These are phyloP conservation scores for Caenorhabditis wallacei DNA, from an alignment of 2,888 invertebrate genomes.

Conservation along the genomic window DNA sequence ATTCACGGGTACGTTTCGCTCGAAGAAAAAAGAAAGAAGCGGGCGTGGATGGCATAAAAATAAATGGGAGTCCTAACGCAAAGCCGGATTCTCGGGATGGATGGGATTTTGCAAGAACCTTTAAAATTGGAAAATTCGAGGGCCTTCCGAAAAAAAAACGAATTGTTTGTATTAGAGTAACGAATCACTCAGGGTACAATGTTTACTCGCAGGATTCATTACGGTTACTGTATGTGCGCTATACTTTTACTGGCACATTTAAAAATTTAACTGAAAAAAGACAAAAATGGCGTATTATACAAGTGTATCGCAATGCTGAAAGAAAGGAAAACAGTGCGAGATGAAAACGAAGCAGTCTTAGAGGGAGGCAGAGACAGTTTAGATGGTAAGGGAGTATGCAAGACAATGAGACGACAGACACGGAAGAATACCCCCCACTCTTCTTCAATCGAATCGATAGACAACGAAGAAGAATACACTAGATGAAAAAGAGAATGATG, in stretches of 20 bases:
- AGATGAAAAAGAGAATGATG: constrained; percentile 18
- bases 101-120: not conserved
- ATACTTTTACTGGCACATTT: no score
- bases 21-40: not conserved
- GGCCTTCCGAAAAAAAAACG: not conserved
- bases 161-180: not conserved
- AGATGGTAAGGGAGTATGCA: constrained; percentile 19
- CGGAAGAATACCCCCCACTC: constrained; percentile 12
- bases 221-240: not conserved
- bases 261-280: not conserved
- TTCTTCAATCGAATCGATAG: constrained; percentile 59
- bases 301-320: constrained; percentile 38
- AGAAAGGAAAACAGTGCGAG: constrained; percentile 40
- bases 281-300: constrained; percentile 20
- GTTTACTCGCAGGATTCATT: not conserved
- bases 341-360: constrained; percentile 5
- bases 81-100: not conserved
- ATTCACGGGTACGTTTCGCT: constrained; percentile 53
- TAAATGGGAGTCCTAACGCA: constrained; percentile 15
- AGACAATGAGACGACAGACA: constrained; percentile 31
- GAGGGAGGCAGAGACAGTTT: constrained; percentile 51
- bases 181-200: not conserved
- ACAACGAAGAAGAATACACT: constrained; percentile 15
- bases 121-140: not conserved
- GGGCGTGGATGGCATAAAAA: constrained; percentile 38